phyloP scores from a whole-genome alignment of 2,113 vertebrate genomes.

The Empidonax alnorum region DNA sequence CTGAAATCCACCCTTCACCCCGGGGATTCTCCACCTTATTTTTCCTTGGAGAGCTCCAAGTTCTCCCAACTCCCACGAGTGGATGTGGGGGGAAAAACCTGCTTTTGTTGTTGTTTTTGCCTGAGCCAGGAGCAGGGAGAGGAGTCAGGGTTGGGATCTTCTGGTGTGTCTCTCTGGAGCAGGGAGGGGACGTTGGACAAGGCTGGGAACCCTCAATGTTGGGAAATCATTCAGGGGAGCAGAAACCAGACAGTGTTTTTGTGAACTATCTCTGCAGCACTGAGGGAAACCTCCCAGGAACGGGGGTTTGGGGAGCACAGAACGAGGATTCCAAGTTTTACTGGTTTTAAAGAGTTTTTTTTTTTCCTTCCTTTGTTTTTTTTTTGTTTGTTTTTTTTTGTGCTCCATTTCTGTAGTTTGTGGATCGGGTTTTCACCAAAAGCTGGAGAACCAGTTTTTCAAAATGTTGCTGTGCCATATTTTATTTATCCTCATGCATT shows the following conservation, averaged over 20 bases:
- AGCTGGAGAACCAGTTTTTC: not conserved
- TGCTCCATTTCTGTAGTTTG: not conserved
- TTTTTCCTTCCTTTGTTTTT: too few relatives aligned
- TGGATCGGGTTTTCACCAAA: not conserved
- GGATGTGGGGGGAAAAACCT: not conserved
- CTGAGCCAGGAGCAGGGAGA: not conserved
- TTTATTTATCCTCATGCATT: constrained; percentile 1
- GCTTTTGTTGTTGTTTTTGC: not conserved
- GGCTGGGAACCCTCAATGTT: not conserved
- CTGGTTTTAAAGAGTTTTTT: not conserved
- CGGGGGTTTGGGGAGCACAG: not conserved
- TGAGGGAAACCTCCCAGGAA: not conserved
- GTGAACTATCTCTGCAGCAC: constrained; percentile 38
- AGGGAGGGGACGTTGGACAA: not conserved
- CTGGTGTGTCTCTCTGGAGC: not conserved
- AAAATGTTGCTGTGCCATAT: not conserved
- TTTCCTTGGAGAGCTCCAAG: not conserved
- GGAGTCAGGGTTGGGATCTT: not conserved
- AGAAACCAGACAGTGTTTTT: not conserved
- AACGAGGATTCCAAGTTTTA: not conserved
- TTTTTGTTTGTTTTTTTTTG: not conserved
- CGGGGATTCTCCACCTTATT: rapidly evolving
- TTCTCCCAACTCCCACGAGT: not conserved
- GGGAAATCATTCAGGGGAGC: not conserved
- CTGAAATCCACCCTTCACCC: not conserved